These are phyloP conservation scores for Anhinga anhinga DNA, from an alignment of 2,113 vertebrate genomes.

Conservation along the genomic window DNA sequence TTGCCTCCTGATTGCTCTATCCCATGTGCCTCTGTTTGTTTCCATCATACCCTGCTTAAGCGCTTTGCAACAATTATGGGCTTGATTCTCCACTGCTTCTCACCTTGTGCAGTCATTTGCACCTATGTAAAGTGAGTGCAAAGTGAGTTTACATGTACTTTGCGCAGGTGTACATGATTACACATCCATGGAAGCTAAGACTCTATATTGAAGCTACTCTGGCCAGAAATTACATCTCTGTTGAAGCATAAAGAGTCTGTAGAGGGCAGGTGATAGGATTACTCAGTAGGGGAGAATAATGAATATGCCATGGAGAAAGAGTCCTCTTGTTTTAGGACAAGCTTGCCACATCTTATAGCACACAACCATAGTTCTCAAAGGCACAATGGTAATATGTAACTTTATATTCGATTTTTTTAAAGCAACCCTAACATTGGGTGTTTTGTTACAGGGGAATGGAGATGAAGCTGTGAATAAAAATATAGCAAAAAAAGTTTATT, in stretches of 20 bases:
- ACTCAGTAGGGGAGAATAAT: not conserved
- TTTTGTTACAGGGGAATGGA: not conserved
- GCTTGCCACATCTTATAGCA: not conserved
- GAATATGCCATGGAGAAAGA: not conserved
- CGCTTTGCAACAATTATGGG: not conserved
- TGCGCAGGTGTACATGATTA: not conserved
- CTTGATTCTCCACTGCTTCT: not conserved
- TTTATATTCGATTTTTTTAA: not conserved
- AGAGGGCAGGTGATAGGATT: not conserved
- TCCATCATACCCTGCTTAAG: not conserved
- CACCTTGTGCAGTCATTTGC: slow-evolving; percentile 31
- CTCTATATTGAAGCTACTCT: not conserved
- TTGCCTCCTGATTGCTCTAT: not conserved
- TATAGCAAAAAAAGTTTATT: not conserved
- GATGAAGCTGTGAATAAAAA: not conserved
- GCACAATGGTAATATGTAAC: not conserved
- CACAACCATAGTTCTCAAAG: not conserved
- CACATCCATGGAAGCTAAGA: not conserved
- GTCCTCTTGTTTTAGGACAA: not conserved
- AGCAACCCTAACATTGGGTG: not conserved
- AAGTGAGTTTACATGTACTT: slow-evolving; percentile 42
- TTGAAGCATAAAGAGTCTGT: not conserved
- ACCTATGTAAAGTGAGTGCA: slow-evolving; percentile 11
- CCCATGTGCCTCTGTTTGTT: not conserved
- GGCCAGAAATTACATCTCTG: not conserved